These are phyloP conservation scores for Acleris literana DNA, from an alignment of 2,888 invertebrate genomes.

Conservation along the genomic window DNA sequence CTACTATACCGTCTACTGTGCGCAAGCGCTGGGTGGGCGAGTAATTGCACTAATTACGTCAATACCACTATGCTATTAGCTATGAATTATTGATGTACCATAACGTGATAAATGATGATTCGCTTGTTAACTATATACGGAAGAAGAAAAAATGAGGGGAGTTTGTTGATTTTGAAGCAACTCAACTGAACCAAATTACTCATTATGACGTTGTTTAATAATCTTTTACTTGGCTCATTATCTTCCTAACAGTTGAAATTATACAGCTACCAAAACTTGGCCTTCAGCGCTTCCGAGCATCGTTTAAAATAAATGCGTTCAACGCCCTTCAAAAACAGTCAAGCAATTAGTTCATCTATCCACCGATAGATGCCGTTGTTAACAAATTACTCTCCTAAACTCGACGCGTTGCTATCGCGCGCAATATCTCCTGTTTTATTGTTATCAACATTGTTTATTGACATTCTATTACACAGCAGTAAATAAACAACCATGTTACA, in stretches of 20 bases:
- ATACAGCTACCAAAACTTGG: conserved; percentile 14
- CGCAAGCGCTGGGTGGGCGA: conserved; percentile 71
- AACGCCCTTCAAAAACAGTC: conserved; percentile 14
- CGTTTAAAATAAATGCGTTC: conserved; percentile 18
- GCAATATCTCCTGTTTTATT: conserved; percentile 56
- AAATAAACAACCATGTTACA: conserved; percentile 70
- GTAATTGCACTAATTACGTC: conserved; percentile 80
- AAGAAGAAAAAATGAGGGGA: conserved; percentile 19
- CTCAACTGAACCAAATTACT: conserved; percentile 1
- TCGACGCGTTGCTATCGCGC: conserved; percentile 51
- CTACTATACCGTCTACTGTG: conserved; percentile 57
- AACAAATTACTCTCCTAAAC: conserved; percentile 42
- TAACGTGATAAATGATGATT: conserved; percentile 67
- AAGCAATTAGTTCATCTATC: conserved; percentile 53
- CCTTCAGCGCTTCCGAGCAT: conserved; percentile 12
- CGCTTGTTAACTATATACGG: conserved; percentile 59
- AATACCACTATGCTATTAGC: conserved; percentile 72
- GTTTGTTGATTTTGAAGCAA: conserved; percentile 5
- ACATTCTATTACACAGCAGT: conserved; percentile 71
- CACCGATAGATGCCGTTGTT: conserved; percentile 67
- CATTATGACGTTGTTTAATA: not conserved
- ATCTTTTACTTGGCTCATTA: not conserved
- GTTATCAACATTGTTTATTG: conserved; percentile 71
- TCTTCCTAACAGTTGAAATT: not conserved
- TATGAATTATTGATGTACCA: conserved; percentile 78